These are phyloP conservation scores for Erebia palarica DNA, from an alignment of 2,888 invertebrate genomes.

Conservation along the genomic window DNA sequence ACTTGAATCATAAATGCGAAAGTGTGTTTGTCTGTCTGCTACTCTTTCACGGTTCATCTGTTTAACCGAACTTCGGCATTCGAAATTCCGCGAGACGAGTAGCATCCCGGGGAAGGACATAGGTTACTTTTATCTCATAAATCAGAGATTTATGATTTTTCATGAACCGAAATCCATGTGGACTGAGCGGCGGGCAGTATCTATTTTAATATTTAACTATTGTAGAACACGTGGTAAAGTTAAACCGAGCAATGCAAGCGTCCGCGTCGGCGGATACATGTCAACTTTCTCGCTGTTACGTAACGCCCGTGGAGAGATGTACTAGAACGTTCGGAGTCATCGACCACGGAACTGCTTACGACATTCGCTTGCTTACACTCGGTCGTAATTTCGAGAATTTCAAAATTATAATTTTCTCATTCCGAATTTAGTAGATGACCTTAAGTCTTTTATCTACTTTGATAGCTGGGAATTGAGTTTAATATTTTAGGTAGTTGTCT, in stretches of 20 bases:
- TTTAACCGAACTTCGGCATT: no score
- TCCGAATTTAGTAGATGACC: not conserved
- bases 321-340: constrained; percentile 81
- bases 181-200: no score
- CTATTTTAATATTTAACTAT: no score
- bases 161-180: no score
- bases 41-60: no score
- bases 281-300: constrained; percentile 81
- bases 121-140: no score
- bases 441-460: not conserved
- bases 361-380: constrained; percentile 59
- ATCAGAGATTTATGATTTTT: no score
- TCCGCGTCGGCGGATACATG: constrained; percentile 57
- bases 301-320: constrained; percentile 70
- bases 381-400: constrained; percentile 33
- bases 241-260: constrained; percentile 19
- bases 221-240: constrained; percentile 33
- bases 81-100: no score
- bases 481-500: not conserved
- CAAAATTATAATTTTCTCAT: constrained; percentile 15
- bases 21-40: no score
- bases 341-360: constrained; percentile 78
- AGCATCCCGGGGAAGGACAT: no score
- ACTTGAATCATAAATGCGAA: no score
- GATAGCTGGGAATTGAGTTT: not conserved